Conservation (phyloP, 2,113 vertebrate species). For the Chionodraco myersi region DNA sequence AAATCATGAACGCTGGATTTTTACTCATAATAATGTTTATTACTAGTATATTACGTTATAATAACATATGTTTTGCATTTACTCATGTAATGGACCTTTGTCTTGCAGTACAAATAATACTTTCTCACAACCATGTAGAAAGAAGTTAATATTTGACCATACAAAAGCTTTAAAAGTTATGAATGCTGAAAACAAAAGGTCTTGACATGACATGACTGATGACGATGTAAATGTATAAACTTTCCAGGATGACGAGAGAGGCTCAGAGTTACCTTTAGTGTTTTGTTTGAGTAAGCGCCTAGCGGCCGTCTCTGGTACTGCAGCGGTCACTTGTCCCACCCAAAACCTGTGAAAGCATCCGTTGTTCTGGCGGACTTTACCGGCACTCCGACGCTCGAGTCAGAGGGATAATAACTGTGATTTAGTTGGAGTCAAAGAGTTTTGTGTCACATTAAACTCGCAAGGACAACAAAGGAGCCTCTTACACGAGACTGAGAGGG, state of each 20-base stretch:
- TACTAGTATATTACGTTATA: too few species aligned
- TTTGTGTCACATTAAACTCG: not conserved
- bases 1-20: not conserved
- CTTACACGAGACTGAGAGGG: not conserved
- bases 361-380: conserved; percentile 42
- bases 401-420: not conserved
- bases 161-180: not conserved
- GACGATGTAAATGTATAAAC: too few species aligned
- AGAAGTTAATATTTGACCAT: too few species aligned
- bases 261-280: not conserved
- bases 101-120: not conserved
- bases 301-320: not conserved
- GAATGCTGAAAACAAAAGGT: too few species aligned
- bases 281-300: not conserved
- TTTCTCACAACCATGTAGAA: too few species aligned
- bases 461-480: not conserved
- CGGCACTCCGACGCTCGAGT: not conserved
- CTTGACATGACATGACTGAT: too few species aligned
- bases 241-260: not conserved
- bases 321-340: conserved; percentile 50
- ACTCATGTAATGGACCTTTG: not conserved
- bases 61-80: not conserved
- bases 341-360: conserved; percentile 47
- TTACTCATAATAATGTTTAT: not conserved
- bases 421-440: not conserved